phyloP scores from a whole-genome alignment of 2,888 invertebrate species.

The Tanypteryx hageni region DNA sequence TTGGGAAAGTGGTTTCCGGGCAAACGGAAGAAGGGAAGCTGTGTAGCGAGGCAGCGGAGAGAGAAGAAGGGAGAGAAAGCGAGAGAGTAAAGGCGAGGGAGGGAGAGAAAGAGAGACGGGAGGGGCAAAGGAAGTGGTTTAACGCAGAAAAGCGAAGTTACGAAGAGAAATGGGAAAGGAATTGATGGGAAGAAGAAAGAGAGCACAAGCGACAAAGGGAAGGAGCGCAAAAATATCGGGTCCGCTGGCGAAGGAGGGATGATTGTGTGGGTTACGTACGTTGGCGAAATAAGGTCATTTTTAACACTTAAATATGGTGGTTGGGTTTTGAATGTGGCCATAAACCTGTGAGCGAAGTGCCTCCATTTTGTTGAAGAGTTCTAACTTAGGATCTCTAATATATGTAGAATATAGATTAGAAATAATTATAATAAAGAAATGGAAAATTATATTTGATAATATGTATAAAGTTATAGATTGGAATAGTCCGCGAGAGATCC shows the following conservation, averaged over 20 bases:
- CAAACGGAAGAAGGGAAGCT: background rate
- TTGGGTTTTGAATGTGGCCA: too few species aligned
- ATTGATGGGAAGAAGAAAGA: background rate
- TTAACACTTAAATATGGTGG: too few species aligned
- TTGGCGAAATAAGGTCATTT: too few species aligned
- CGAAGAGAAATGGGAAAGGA: background rate
- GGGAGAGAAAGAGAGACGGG: background rate
- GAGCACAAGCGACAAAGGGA: background rate
- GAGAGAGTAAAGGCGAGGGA: constrained; percentile 50
- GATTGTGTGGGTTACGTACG: background rate
- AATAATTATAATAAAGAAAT: too few species aligned
- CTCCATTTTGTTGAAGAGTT: too few species aligned
- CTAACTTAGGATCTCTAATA: too few species aligned
- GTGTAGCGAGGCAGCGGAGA: background rate
- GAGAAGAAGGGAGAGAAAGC: constrained; percentile 17
- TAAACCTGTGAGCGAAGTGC: too few species aligned
- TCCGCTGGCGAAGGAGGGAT: background rate
- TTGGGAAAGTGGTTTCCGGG: constrained; percentile 51
- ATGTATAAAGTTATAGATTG: too few species aligned
- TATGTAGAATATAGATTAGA: too few species aligned
- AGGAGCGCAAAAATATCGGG: background rate
- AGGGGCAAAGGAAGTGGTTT: constrained; percentile 23
- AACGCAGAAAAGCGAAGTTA: background rate
- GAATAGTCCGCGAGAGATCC: too few species aligned
- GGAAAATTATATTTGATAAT: too few species aligned